These are phyloP conservation scores for Agrypnia vestita DNA, from an alignment of 1,140 invertebrate genomes.

Conservation along the genomic window DNA sequence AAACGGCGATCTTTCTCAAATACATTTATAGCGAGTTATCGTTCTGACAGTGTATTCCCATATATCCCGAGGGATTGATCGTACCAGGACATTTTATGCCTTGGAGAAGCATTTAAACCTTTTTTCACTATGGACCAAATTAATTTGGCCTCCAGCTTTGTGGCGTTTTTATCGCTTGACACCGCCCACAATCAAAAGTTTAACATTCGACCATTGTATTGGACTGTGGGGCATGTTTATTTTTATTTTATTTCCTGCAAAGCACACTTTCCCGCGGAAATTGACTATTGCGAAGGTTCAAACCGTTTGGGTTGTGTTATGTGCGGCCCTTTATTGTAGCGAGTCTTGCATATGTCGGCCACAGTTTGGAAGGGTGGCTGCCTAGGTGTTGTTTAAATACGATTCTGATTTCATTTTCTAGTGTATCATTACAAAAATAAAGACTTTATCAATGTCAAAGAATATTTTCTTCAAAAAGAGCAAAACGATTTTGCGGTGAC, in stretches of 20 bases:
- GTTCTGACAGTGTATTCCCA: too few species aligned
- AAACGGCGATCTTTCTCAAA: too few species aligned
- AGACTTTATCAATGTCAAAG: too few species aligned
- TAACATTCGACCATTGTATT: constrained; percentile 32
- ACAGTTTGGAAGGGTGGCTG: too few species aligned
- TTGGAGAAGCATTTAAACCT: constrained; percentile 1
- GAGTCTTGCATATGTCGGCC: neutral
- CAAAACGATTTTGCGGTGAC: too few species aligned
- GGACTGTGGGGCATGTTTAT: constrained; percentile 14
- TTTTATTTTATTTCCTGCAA: constrained; percentile 30
- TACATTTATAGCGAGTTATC: too few species aligned
- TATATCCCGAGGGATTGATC: too few species aligned
- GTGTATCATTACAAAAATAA: too few species aligned
- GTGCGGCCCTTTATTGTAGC: neutral
- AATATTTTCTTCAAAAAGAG: too few species aligned
- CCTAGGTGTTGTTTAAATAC: too few species aligned
- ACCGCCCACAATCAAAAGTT: constrained; percentile 39
- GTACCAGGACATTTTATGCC: too few species aligned
- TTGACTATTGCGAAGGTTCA: constrained; percentile 33
- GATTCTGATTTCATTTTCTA: too few species aligned
- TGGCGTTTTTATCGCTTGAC: constrained; percentile 41
- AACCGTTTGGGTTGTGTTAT: constrained; percentile 20
- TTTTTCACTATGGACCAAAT: constrained; percentile 20
- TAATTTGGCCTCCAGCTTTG: constrained; percentile 28
- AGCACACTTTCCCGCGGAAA: constrained; percentile 39